A percentile compares a stretch with the other conserved stretches of the same genome.
Conservation (phyloP, 1,140 invertebrate genomes). For the Eriosoma lanigerum region DNA sequence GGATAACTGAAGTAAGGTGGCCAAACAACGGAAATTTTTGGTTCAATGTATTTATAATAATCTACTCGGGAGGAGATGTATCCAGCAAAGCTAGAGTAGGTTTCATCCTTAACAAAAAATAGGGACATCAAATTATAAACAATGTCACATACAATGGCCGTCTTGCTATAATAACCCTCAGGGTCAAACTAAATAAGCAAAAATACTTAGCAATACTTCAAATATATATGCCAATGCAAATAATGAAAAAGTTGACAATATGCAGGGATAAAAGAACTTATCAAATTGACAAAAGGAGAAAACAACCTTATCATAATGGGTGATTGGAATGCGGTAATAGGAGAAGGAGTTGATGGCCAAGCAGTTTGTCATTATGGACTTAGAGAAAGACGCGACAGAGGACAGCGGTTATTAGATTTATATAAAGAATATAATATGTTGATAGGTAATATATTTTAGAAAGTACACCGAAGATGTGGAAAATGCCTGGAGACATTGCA, state of each 20-base stretch:
- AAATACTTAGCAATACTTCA: constrained; percentile 34
- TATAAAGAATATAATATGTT: not conserved
- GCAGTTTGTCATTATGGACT: constrained; percentile 41
- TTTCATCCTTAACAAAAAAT: too few relatives aligned
- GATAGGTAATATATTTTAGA: constrained; percentile 33
- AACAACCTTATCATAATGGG: constrained; percentile 52
- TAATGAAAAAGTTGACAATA: constrained; percentile 48
- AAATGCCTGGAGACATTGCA: constrained; percentile 15
- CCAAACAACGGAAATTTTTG: too few relatives aligned
- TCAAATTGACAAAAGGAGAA: constrained; percentile 6
- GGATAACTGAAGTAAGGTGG: too few relatives aligned
- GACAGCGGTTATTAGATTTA: constrained; percentile 34
- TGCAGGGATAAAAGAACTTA: constrained; percentile 41
- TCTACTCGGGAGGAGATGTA: too few relatives aligned
- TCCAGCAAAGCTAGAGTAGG: too few relatives aligned
- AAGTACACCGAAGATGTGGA: constrained; percentile 8
- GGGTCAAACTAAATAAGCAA: not conserved
- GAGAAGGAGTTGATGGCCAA: not conserved
- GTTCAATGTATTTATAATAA: too few relatives aligned
- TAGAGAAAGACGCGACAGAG: constrained; percentile 43
- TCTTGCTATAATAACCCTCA: too few relatives aligned
- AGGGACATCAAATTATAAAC: too few relatives aligned
- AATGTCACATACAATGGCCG: too few relatives aligned
- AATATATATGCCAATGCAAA: constrained; percentile 44
- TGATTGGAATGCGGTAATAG: constrained; percentile 50